Conservation (phyloP, 2,888 invertebrate species). For the Agriotes lineatus region DNA sequence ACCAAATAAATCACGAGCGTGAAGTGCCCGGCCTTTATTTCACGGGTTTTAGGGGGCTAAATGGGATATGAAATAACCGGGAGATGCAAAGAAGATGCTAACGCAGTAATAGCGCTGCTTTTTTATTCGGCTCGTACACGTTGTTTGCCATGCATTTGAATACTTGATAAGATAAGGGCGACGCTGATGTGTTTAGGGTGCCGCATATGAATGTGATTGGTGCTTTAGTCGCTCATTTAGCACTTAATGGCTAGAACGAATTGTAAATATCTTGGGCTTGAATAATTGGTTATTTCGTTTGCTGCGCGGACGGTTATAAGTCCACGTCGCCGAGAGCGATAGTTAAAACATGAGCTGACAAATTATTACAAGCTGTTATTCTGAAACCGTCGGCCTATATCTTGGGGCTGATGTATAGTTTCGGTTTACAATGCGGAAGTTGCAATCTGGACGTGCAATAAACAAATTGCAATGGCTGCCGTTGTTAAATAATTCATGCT, state of each 20-base stretch:
- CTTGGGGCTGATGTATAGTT: slow-evolving; percentile 20
- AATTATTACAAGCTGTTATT: slow-evolving; percentile 29
- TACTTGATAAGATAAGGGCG: slow-evolving; percentile 55
- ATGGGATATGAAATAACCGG: slow-evolving; percentile 59
- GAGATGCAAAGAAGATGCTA: slow-evolving; percentile 52
- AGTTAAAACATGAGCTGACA: slow-evolving; percentile 20
- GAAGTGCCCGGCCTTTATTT: slow-evolving; percentile 54
- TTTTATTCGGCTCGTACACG: slow-evolving; percentile 48
- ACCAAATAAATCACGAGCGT: slow-evolving; percentile 48
- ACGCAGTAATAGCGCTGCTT: slow-evolving; percentile 53
- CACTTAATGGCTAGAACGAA: slow-evolving; percentile 32
- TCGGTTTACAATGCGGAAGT: slow-evolving; percentile 4
- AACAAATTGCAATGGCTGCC: slow-evolving; percentile 3
- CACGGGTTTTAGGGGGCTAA: slow-evolving; percentile 57
- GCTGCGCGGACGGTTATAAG: slow-evolving; percentile 11
- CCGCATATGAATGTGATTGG: slow-evolving; percentile 36
- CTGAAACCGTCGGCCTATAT: slow-evolving; percentile 3
- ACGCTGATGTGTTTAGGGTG: slow-evolving; percentile 39
- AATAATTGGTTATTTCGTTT: slow-evolving; percentile 21
- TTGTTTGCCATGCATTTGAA: slow-evolving; percentile 54
- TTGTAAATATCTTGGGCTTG: slow-evolving; percentile 18
- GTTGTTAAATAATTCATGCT: neutral
- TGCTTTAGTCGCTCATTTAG: slow-evolving; percentile 37
- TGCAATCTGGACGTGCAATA: slow-evolving; percentile 2
- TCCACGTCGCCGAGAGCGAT: slow-evolving; percentile 3